Base-by-base conservation (phyloP, 2,113 vertebrate genomes). In the Hassar affinis region DNA sequence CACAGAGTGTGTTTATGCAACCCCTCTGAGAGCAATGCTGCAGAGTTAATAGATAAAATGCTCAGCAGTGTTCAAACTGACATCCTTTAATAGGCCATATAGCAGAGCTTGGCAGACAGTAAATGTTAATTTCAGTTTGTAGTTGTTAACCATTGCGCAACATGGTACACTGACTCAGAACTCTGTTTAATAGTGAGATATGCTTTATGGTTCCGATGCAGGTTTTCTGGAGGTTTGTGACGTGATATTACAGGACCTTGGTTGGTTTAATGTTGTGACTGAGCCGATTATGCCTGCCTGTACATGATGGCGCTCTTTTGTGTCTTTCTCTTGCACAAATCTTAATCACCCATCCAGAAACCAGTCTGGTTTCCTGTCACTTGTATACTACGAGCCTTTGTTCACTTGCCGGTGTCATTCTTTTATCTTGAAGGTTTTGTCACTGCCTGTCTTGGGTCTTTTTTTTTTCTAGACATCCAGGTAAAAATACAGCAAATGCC, bases 341-440 rank as follows among this genome's bases (percentile, higher is more conserved):
- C 80, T 86, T 83, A 88, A 75, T 86, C 85, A 82, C 79, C 64
- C 54, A 62, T 12, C 12, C 33, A 49, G 11, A 83, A 86, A 86
- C 85, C 81, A 22, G 84, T 85, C 75, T 85, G 77, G 83, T 80
- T 87, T 87, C 86, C 84, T 83, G 82, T 84, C 84, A 54, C 15
- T 59, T 38, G 15, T 17, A 69, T 35, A 25, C 71, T 74, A 79
- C 45, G 14, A 30, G 66, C 51, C 56, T 77, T 47, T 68, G 61
- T 75, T 64, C 42, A 4, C 51, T 51, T 76, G 12, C 38, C 38
- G 12, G 66, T 56, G 71, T 85, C 54, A 78, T 61, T 12, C 78
- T 66, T 78, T 42, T 83, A 27, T 79, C 68, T 77, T 59, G 61
- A 62, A 77, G 49, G 30, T 76, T 59, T 59, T 82, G 81, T 66